Evolutionary conservation across 2,888 invertebrate genomes (phyloP).

Genomic region (Hirudinaria manillensis): DNA sequence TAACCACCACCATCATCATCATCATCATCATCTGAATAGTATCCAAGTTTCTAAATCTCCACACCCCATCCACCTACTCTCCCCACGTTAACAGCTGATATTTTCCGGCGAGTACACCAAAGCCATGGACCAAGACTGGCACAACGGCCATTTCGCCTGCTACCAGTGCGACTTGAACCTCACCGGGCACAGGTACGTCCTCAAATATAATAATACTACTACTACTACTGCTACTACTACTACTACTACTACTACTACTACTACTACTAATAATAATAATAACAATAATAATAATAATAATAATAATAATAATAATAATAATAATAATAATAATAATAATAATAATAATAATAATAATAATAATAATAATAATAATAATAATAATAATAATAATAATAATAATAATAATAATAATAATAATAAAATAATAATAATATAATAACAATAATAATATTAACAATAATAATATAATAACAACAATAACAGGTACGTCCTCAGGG

Average conservation of each 20-base stretch:
- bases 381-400: no score
- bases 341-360: no score
- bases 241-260: neutral
- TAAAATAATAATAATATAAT: no score
- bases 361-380: no score
- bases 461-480: conserved; percentile 92
- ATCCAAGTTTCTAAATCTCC: no score
- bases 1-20: conserved; percentile 47
- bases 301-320: neutral
- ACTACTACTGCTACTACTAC: no score
- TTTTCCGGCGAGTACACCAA: conserved; percentile 43
- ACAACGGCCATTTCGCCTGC: conserved; percentile 90
- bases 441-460: no score
- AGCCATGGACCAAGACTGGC: conserved; percentile 97
- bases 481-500: conserved; percentile 76
- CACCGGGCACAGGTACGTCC: conserved; percentile 72
- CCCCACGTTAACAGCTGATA: conserved; percentile 39
- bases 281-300: neutral
- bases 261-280: neutral
- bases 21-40: conserved; percentile 53
- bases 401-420: no score
- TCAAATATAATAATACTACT: no score
- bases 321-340: conserved; percentile 51
- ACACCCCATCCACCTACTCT: no score
- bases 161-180: conserved; percentile 58